Evolutionary conservation across 1,140 invertebrate species (phyloP).

Genomic region (Ditylenchus dipsaci): DNA sequence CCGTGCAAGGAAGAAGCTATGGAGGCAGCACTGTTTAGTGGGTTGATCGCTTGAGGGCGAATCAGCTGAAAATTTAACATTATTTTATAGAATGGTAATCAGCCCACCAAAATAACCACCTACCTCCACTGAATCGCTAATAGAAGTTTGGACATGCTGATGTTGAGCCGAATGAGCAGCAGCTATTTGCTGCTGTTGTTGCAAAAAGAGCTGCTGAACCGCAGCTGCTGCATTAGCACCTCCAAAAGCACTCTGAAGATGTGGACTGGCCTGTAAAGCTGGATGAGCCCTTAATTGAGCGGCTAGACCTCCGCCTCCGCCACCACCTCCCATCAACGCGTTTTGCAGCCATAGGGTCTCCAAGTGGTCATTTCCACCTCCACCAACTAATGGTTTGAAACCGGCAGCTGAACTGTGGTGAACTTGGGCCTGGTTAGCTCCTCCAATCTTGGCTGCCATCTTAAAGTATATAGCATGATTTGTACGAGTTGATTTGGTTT

Average conservation of each 20-base stretch:
- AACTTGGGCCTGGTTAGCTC: not conserved
- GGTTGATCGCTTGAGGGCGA: slow-evolving; percentile 11
- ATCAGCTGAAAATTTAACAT: not conserved
- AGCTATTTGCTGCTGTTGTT: slow-evolving; percentile 1
- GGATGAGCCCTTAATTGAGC: not conserved
- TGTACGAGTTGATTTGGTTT: too few relatives aligned
- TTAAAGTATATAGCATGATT: too few relatives aligned
- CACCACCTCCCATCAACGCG: not conserved
- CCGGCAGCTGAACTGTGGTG: not conserved
- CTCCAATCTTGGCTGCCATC: slow-evolving; percentile 6
- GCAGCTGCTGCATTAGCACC: not conserved
- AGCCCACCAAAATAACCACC: too few relatives aligned
- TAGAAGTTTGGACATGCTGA: too few relatives aligned
- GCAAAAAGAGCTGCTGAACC: not conserved
- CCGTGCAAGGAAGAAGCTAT: not conserved
- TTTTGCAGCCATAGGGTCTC: slow-evolving; percentile 11
- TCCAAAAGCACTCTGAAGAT: not conserved
- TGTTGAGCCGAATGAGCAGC: not conserved
- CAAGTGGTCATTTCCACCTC: slow-evolving; percentile 2
- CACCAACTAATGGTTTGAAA: not conserved
- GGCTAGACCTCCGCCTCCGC: not conserved
- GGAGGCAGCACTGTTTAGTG: not conserved
- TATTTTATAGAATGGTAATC: too few relatives aligned
- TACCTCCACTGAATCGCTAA: too few relatives aligned
- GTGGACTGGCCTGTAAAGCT: not conserved